These are phyloP conservation scores for Oscheius sp. DNA, from an alignment of 2,888 invertebrate genomes.

Conservation along the genomic window DNA sequence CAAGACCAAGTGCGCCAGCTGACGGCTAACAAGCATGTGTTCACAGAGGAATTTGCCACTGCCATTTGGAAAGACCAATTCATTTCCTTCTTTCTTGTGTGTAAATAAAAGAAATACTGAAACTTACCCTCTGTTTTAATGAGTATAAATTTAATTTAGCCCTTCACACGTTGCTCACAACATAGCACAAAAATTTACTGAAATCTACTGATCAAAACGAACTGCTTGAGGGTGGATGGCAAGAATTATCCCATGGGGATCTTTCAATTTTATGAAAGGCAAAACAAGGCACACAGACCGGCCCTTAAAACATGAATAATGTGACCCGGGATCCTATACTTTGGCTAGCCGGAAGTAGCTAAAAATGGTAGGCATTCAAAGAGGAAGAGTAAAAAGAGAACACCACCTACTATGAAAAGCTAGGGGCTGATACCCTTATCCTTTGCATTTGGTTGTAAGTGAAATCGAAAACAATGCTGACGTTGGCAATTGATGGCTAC, in stretches of 20 bases:
- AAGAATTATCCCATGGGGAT: conserved; percentile 6
- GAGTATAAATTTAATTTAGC: background rate
- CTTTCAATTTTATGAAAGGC: conserved; percentile 13
- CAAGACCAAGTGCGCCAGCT: conserved; percentile 24
- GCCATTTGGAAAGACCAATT: background rate
- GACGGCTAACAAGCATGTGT: conserved; percentile 29
- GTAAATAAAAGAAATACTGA: background rate
- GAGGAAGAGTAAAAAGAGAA: too few relatives aligned
- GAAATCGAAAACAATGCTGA: conserved; percentile 11
- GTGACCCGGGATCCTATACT: background rate
- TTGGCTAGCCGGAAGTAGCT: conserved; percentile 5
- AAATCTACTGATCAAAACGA: background rate
- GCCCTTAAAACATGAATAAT: conserved; percentile 21
- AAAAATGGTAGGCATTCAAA: too few relatives aligned
- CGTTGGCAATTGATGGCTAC: background rate
- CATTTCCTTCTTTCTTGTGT: conserved; percentile 11
- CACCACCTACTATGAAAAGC: too few relatives aligned
- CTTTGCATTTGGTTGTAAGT: conserved; percentile 2
- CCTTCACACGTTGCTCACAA: too few relatives aligned
- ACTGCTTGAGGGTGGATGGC: background rate
- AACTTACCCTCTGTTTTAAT: background rate
- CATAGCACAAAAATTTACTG: too few relatives aligned
- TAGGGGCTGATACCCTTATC: too few relatives aligned
- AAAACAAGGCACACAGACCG: background rate
- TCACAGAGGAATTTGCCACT: conserved; percentile 26